Percentiles rank a stretch among this genome's conserved stretches.
These are phyloP conservation scores for Halcyon chelicuti DNA, from an alignment of 2,797 vertebrate species.

Conservation along the genomic window DNA sequence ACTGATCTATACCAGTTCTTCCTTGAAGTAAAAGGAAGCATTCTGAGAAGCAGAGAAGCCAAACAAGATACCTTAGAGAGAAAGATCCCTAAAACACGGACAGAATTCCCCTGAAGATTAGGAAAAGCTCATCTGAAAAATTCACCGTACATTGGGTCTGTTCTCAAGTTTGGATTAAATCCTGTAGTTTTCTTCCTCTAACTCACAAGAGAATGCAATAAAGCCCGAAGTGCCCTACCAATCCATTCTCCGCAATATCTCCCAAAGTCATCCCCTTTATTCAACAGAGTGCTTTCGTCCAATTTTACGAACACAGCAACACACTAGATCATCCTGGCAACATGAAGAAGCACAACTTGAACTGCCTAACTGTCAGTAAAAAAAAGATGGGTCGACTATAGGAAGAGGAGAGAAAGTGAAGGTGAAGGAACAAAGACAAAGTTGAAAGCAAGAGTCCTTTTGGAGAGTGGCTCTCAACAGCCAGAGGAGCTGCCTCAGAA, in stretches of 20 bases:
- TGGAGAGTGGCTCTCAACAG: background rate
- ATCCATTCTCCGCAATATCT: slow-evolving; percentile 16
- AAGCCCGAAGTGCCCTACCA: background rate
- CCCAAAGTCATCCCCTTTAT: slow-evolving; percentile 12
- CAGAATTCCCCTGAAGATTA: background rate
- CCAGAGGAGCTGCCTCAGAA: background rate
- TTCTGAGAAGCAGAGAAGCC: background rate
- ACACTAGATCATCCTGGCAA: slow-evolving; percentile 55
- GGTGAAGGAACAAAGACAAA: slow-evolving; percentile 9
- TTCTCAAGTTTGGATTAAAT: slow-evolving; percentile 25
- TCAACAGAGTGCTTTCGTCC: background rate
- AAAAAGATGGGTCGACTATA: background rate
- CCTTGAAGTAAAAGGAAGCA: background rate
- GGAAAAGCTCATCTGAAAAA: background rate
- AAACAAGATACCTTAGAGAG: background rate
- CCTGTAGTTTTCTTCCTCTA: background rate
- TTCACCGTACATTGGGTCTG: background rate
- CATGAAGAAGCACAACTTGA: slow-evolving; percentile 31
- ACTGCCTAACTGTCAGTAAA: background rate
- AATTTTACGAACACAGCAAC: slow-evolving; percentile 16
- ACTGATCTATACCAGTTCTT: background rate
- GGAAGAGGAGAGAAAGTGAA: background rate
- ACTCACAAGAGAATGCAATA: slow-evolving; percentile 1
- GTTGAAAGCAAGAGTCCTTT: background rate
- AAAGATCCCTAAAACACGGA: background rate